These are phyloP conservation scores for Mormyrus hasselquistii DNA, from an alignment of 2,797 vertebrate genomes.

Conservation along the genomic window DNA sequence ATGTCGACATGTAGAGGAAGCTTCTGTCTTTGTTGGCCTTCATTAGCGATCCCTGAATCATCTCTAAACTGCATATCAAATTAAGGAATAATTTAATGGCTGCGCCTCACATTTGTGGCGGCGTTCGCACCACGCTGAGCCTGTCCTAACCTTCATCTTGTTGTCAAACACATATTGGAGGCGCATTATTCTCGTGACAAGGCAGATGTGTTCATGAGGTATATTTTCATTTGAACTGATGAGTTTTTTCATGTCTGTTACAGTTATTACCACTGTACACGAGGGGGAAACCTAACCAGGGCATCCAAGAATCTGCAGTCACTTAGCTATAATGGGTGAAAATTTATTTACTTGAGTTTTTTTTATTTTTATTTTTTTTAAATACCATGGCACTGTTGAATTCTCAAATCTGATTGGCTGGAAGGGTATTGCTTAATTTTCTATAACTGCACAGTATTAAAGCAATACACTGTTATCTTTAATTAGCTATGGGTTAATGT, in stretches of 20 bases:
- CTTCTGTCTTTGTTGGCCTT: conserved; percentile 6
- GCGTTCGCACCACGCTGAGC: not conserved
- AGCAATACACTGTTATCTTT: not conserved
- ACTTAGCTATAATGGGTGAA: not conserved
- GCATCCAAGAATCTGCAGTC: not conserved
- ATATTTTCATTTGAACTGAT: conserved; percentile 10
- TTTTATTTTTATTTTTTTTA: not conserved
- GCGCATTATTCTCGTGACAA: not conserved
- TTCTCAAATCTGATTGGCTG: not conserved
- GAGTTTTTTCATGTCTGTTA: not conserved
- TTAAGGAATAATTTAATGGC: conserved; percentile 18
- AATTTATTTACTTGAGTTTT: not conserved
- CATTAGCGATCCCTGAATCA: conserved; percentile 15
- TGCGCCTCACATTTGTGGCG: not conserved
- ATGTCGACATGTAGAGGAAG: conserved; percentile 12
- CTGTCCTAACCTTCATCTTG: conserved; percentile 9
- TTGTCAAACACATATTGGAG: not conserved
- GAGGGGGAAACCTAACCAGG: not conserved
- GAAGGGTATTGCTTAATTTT: not conserved
- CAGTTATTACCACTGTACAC: not conserved
- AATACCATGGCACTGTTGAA: not conserved
- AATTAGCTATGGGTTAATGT: not conserved
- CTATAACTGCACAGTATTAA: not conserved
- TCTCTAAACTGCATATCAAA: conserved; percentile 21
- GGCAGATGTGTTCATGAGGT: not conserved